These are phyloP conservation scores for Mastomys natalensis DNA, from an alignment of 2,113 vertebrate species.

Conservation along the genomic window DNA sequence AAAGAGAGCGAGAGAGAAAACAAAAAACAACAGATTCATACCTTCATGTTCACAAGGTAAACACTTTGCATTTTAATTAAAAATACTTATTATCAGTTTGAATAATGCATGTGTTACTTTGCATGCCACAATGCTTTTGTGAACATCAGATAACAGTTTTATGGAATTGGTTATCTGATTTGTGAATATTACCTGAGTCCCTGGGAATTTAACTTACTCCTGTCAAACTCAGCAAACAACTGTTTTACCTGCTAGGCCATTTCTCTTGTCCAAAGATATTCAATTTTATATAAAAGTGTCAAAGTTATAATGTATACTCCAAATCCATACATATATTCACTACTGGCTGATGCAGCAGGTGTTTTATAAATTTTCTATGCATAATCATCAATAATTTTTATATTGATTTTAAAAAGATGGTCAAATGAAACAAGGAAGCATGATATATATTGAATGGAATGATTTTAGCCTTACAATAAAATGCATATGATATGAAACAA, in stretches of 20 bases:
- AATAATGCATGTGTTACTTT: background rate
- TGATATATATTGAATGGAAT: background rate
- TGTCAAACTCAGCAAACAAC: background rate
- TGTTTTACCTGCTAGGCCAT: background rate
- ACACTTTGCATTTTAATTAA: background rate
- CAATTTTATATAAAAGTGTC: background rate
- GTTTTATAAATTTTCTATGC: background rate
- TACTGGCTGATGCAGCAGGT: background rate
- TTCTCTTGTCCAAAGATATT: background rate
- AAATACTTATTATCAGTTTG: background rate
- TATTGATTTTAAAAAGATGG: background rate
- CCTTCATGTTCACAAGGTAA: background rate
- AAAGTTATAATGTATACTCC: background rate
- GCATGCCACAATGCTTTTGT: too few species aligned
- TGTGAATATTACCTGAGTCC: too few species aligned
- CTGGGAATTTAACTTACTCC: background rate
- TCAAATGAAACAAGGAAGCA: background rate
- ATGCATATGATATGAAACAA: background rate
- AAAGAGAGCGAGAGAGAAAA: too few species aligned
- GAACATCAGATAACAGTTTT: background rate
- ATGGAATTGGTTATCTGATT: background rate
- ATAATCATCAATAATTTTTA: constrained; percentile 1
- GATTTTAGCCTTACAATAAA: background rate
- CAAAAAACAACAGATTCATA: background rate
- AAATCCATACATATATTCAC: background rate